Evolutionary conservation across 2,888 invertebrate genomes (phyloP).

Genomic region (Acleris literana): DNA sequence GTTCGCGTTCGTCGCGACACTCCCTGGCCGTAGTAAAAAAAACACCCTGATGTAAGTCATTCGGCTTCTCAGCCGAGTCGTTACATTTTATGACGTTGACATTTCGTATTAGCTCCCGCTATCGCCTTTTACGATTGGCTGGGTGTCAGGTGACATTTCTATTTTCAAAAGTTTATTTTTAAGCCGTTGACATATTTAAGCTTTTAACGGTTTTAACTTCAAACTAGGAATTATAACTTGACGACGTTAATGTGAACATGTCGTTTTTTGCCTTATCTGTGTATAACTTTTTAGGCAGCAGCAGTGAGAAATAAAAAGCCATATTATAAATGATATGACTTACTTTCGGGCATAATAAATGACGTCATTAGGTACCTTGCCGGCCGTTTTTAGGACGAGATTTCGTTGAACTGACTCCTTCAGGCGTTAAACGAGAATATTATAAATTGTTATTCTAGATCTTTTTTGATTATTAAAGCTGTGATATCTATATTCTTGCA

Average conservation of each 20-base stretch:
- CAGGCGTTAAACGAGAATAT: too few relatives aligned
- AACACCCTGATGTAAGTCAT: not conserved
- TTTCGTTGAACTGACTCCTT: not conserved
- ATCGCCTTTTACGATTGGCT: slow-evolving; percentile 1
- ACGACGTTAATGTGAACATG: too few relatives aligned
- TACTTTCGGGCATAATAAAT: not conserved
- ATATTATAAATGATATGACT: not conserved
- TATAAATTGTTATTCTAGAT: too few relatives aligned
- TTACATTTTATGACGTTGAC: slow-evolving; percentile 21
- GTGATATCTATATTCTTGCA: too few relatives aligned
- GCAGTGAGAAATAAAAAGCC: too few relatives aligned
- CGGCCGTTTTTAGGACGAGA: not conserved
- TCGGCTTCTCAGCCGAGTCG: slow-evolving; percentile 4
- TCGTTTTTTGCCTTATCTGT: too few relatives aligned
- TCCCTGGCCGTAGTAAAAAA: too few relatives aligned
- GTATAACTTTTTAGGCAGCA: too few relatives aligned
- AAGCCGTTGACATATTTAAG: not conserved
- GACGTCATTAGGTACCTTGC: slow-evolving; percentile 1
- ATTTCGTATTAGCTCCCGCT: slow-evolving; percentile 15
- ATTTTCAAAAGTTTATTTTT: slow-evolving; percentile 16
- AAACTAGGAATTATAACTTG: not conserved
- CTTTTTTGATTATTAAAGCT: too few relatives aligned
- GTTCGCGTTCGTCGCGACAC: too few relatives aligned
- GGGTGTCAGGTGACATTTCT: slow-evolving; percentile 26
- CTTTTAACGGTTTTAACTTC: not conserved